Base-by-base conservation (phyloP, 2,888 invertebrate species). In the Helobdella robusta region DNA sequence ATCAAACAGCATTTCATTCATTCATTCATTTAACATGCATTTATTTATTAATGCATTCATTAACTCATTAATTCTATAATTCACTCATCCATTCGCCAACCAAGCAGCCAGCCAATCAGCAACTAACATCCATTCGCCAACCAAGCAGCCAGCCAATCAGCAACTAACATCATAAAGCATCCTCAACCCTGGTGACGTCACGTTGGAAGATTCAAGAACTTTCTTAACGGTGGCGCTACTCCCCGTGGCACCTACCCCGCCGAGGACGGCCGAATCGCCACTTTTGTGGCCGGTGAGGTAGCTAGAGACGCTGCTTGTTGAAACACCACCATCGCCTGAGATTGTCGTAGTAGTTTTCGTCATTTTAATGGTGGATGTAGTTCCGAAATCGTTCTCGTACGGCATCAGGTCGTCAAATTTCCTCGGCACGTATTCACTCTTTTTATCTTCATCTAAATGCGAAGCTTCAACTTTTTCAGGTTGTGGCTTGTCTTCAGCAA, bases 91-190 rank as follows among this genome's bases (percentile, higher is more conserved):
- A n/a, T n/a, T n/a, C n/a, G n/a, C n/a, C n/a, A n/a, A n/a, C n/a
- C n/a, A n/a, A n/a, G n/a, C n/a, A n/a, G n/a, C n/a, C n/a, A n/a
- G n/a, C n/a, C n/a, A n/a, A n/a, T n/a, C n/a, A n/a, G n/a, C n/a
- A n/a, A n/a, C n/a, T n/a, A n/a, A n/a, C n/a, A n/a, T n/a, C n/a
- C n/a, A n/a, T n/a, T n/a, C n/a, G n/a, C n/a, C n/a, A n/a, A n/a
- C n/a, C n/a, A n/a, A n/a, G n/a, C n/a, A n/a, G n/a, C n/a, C n/a
- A n/a, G n/a, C n/a, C n/a, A n/a, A 23, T 20, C 15, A 5, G 2
- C 11, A n/a, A 58, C 66, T 72, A 76, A 78, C 78, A 73, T 78
- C 77, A 69, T 76, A 73, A 59, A 77, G 66, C 58, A 68, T 67
- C 66, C 74, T 73, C 20, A 78, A 72, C 69, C 75, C 77, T 1